Evolutionary conservation across 2,797 vertebrate species (phyloP), one percentile per base, ranked within the genome.

Genomic region (Anguilla marmorata): DNA sequence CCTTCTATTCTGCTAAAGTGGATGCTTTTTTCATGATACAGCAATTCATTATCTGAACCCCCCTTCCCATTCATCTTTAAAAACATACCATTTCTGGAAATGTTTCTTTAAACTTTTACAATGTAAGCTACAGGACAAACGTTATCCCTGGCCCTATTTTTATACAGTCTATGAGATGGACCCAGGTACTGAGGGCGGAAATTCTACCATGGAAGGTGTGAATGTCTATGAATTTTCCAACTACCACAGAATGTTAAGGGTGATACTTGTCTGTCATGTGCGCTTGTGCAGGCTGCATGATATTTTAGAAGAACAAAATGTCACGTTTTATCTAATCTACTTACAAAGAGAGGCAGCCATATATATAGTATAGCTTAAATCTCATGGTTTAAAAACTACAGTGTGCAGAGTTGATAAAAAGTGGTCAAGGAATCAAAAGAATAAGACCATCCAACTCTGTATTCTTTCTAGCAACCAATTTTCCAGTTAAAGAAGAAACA

Each of bases 401-500:
- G 19, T 14, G 6, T 2, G 24, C n/a, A 54, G 24, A 16, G 48
- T 52, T 24, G 1, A 52, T 0, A 63, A 69, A 21, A 63, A 72
- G 50, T 11, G 41, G 27, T 86, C 37, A 74, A 86, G 21, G 45
- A 83, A 63, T 66, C 5, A 58, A 50, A 52, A 66, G 27, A 79
- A 19, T 45, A 86, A 80, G 16, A 37, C 3, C 60, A 7, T 85
- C 50, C 69, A 50, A 30, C 30, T 41, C 11, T 83, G n/a, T 66
- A 86, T 72, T 69, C 58, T 30, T 86, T 66, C 58, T 14, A 84
- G 84, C 52, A 80, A 27, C 12, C 50, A 41, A 86, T 86, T 86
- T 88, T 80, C 72, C 48, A 74, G 41, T 85, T 74, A 85, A 30
- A 63, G 69, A 86, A 86, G 41, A 60, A 86, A 41, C 19, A 82